Evolutionary conservation across 2,113 vertebrate genomes (phyloP).

Genomic region (Hylia prasina): DNA sequence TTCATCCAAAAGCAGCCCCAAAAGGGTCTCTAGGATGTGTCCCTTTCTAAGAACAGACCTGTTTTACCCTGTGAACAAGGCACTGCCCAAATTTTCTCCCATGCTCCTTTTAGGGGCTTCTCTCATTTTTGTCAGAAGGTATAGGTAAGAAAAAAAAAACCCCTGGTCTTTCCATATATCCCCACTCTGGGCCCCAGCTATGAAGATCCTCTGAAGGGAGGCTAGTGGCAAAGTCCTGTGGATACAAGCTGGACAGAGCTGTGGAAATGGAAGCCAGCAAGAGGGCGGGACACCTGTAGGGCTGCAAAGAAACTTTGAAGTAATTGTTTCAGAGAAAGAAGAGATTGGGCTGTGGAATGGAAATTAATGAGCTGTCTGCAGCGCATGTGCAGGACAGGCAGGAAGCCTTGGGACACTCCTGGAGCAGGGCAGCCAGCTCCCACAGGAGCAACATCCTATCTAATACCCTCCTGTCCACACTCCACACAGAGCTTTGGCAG

Average conservation of each 20-base stretch:
- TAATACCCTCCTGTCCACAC: background rate
- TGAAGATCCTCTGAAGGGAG: background rate
- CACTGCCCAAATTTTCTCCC: background rate
- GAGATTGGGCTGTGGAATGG: background rate
- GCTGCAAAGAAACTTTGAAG: background rate
- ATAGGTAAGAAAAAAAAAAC: background rate
- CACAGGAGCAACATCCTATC: background rate
- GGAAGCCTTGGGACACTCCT: background rate
- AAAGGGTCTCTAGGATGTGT: background rate
- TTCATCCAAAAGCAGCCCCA: background rate
- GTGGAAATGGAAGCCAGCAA: background rate
- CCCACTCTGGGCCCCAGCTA: background rate
- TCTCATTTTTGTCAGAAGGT: background rate
- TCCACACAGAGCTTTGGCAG: background rate
- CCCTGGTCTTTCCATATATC: accelerated
- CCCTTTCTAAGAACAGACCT: background rate
- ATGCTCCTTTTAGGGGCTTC: background rate
- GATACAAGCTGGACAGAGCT: background rate
- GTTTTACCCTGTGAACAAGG: background rate
- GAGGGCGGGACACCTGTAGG: background rate
- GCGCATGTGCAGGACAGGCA: background rate
- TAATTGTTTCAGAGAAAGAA: background rate
- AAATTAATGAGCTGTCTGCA: background rate
- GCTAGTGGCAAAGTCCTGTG: background rate
- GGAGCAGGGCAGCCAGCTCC: background rate